Conservation (phyloP, 2,797 vertebrate species). For the Myotis findleyi region DNA sequence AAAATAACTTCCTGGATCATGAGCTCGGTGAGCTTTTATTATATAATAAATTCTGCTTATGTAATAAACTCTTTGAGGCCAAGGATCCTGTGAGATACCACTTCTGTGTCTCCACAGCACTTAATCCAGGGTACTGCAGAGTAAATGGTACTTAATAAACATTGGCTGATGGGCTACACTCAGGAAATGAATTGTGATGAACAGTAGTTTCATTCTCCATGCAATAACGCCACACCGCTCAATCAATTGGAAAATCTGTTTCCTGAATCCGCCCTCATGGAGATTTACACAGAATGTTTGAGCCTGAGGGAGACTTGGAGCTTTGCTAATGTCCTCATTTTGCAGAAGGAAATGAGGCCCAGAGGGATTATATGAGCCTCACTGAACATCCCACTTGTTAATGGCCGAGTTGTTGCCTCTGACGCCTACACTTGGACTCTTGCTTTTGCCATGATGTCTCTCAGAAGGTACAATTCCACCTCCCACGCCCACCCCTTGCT, state of each 20-base stretch:
- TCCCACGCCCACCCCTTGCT: not conserved
- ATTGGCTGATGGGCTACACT: conserved; percentile 16
- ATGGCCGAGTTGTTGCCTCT: not conserved
- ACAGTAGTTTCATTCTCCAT: conserved; percentile 52
- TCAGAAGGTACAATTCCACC: not conserved
- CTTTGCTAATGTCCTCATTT: conserved; percentile 47
- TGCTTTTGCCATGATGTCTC: not conserved
- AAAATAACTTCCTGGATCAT: conserved; percentile 49
- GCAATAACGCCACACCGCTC: conserved; percentile 2
- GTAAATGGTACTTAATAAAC: conserved; percentile 66
- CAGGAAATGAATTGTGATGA: conserved; percentile 70
- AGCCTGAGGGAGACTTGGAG: not conserved
- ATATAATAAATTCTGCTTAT: conserved; percentile 62
- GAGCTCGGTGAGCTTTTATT: conserved; percentile 37
- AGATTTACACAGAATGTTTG: conserved; percentile 47
- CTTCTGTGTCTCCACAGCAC: conserved; percentile 46
- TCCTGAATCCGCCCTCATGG: conserved; percentile 49
- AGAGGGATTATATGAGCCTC: not conserved
- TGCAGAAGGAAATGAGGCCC: not conserved
- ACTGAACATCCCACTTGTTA: not conserved
- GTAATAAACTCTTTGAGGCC: conserved; percentile 33
- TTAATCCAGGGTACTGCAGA: not conserved
- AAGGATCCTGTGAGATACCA: not conserved
- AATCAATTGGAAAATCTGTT: conserved; percentile 54
- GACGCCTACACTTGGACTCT: not conserved